These are phyloP conservation scores for Spondyliosoma cantharus DNA, from an alignment of 2,797 vertebrate genomes.

Conservation along the genomic window DNA sequence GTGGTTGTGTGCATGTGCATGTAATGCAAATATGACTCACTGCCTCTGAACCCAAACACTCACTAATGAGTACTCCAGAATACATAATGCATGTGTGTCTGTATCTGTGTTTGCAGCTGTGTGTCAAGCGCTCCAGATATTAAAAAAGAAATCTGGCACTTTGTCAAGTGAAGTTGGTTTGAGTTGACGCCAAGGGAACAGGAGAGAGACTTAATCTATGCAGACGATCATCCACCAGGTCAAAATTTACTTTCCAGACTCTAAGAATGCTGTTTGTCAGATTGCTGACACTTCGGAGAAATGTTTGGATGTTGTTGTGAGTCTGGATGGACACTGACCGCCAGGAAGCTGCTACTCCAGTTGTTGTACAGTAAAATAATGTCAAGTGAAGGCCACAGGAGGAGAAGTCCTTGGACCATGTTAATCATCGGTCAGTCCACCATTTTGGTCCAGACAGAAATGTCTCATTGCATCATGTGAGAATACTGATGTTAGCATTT, in stretches of 20 bases:
- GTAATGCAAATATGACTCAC: constrained; percentile 57
- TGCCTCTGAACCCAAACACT: constrained; percentile 67
- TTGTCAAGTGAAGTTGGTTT: constrained; percentile 44
- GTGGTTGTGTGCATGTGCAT: constrained; percentile 18
- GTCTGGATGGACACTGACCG: constrained; percentile 24
- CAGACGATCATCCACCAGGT: constrained; percentile 41
- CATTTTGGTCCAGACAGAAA: too few species aligned
- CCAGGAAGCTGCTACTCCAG: not conserved
- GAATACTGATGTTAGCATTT: too few species aligned
- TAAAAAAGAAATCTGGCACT: constrained; percentile 36
- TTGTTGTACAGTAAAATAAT: not conserved
- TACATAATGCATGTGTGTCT: constrained; percentile 9
- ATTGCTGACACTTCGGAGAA: constrained; percentile 18
- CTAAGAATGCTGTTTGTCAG: constrained; percentile 27
- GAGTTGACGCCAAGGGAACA: constrained; percentile 16
- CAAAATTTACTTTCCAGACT: constrained; percentile 37
- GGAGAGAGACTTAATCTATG: constrained; percentile 36
- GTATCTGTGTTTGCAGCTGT: constrained; percentile 45
- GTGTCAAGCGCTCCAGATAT: constrained; percentile 49
- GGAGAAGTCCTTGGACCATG: not conserved
- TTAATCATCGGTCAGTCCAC: not conserved
- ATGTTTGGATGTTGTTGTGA: constrained; percentile 18
- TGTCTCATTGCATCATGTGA: too few species aligned
- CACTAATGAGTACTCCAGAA: constrained; percentile 57
- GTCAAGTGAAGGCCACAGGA: not conserved